Evolutionary conservation across 2,797 vertebrate genomes (phyloP), one percentile per base, ranked within the genome.

Genomic region (Chiloscyllium punctatum): DNA sequence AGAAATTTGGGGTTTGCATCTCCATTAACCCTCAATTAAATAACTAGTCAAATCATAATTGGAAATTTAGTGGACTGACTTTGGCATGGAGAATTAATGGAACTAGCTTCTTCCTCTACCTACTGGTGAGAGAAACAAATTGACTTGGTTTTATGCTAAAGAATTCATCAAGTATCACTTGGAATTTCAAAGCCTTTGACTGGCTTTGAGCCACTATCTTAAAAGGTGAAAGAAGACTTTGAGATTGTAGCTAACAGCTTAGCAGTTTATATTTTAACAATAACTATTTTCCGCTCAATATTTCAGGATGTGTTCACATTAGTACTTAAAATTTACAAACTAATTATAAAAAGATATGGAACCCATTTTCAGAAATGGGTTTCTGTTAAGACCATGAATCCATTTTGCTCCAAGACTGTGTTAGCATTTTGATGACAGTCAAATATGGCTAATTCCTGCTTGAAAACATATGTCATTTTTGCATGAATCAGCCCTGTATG

Each of bases 401-500:
- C 37, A 37, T 94, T 71, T 68, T 94, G 16, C n/a, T 66, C 27
- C 16, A 94, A 25, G 30, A 42, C 3, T 37, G 68, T 33, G 57
- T 27, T 33, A 91, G 57, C 66, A 94, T 94, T 42, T 16, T 71
- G 37, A 13, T 11, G n/a, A 69, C 30, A 94, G 66, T 68, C n/a
- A 23, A 68, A 42, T 94, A 42, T 68, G 21, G 68, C 42, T 94
- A 66, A 94, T 21, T 91, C 88, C 6, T 94, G 91, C 66, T 71
- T 68, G 91, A 37, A 94, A 94, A 94, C 37, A 37, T 57, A 27
- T 48, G 37, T 37, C 91, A 94, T 94, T 94, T 48, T n/a, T 71
- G 66, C 91, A 69, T 69, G 66, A 94, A 94, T 94, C 91, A 94
- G 21, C 57, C 69, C 91, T 94, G 62, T 91, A 57, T 66, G 15